These are phyloP conservation scores for Cryptocephalus moraei DNA, from an alignment of 2,888 invertebrate species.

Conservation along the genomic window DNA sequence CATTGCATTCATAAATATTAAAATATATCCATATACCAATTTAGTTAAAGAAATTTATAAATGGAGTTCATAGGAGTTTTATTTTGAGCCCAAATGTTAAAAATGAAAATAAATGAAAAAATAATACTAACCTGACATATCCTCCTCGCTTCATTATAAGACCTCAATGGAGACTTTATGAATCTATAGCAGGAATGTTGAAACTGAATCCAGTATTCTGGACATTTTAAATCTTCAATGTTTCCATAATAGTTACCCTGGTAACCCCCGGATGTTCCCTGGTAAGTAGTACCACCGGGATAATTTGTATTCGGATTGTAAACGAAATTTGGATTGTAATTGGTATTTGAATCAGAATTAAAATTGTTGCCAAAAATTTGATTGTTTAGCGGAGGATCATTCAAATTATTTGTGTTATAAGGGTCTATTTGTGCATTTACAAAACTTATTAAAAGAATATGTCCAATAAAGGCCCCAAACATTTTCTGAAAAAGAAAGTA, in stretches of 20 bases:
- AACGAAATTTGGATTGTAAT: constrained; percentile 8
- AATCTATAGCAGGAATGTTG: constrained; percentile 82
- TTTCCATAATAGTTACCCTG: constrained; percentile 20
- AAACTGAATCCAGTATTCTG: constrained; percentile 77
- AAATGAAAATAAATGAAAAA: no score
- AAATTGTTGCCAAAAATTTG: constrained; percentile 10
- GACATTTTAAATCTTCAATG: constrained; percentile 49
- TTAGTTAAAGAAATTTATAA: no score
- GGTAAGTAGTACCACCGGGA: constrained; percentile 7
- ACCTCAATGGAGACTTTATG: constrained; percentile 74
- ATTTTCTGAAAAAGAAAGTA: constrained; percentile 13
- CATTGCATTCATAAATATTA: no score
- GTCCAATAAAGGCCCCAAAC: constrained; percentile 12
- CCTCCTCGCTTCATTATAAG: constrained; percentile 68
- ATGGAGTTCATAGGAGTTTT: no score
- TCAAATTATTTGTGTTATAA: constrained; percentile 8
- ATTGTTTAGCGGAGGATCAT: constrained; percentile 9
- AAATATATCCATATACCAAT: no score
- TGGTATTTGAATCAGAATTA: constrained; percentile 11
- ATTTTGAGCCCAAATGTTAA: no score
- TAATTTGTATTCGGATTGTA: constrained; percentile 7
- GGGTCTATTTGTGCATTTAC: constrained; percentile 14
- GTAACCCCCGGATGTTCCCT: constrained; percentile 10
- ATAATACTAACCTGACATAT: constrained; percentile 58
- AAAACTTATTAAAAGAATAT: constrained; percentile 7